Evolutionary conservation across 2,113 vertebrate species (phyloP).

Genomic region (Pelodiscus sinensis): DNA sequence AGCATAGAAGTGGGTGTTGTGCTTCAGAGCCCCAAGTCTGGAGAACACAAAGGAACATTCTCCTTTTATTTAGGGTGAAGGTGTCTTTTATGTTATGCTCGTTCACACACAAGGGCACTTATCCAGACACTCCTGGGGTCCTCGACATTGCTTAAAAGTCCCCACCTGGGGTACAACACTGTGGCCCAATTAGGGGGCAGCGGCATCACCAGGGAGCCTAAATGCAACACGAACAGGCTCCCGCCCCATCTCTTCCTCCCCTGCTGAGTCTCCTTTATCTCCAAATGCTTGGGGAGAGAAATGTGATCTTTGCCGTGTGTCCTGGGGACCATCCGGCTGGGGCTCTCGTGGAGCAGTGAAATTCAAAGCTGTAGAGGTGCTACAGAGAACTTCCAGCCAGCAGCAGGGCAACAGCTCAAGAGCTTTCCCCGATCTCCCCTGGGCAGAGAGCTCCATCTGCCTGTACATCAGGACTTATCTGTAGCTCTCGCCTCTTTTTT

Average conservation of each 20-base stretch:
- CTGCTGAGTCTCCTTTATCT: neutral
- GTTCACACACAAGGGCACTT: neutral
- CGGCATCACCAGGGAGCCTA: neutral
- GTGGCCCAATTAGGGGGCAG: neutral
- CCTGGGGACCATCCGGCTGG: neutral
- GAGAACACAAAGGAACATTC: neutral
- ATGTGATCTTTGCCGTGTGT: neutral
- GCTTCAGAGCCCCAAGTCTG: neutral
- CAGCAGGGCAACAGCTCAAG: neutral
- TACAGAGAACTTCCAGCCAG: neutral
- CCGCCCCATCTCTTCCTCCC: neutral
- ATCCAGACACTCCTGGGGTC: too few species aligned
- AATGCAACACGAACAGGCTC: neutral
- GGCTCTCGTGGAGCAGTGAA: neutral
- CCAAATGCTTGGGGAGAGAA: neutral
- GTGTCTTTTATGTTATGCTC: neutral
- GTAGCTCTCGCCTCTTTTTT: neutral
- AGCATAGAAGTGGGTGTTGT: neutral
- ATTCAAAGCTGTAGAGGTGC: neutral
- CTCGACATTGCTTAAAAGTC: neutral
- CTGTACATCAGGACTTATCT: neutral
- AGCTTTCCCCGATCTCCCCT: neutral
- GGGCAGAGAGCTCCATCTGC: neutral
- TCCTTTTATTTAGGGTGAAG: neutral
- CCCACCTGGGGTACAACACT: neutral